Percentiles rank a stretch among this genome's conserved stretches.
Evolutionary conservation across 2,888 invertebrate species (phyloP).

Genomic region (Tillus elongatus): DNA sequence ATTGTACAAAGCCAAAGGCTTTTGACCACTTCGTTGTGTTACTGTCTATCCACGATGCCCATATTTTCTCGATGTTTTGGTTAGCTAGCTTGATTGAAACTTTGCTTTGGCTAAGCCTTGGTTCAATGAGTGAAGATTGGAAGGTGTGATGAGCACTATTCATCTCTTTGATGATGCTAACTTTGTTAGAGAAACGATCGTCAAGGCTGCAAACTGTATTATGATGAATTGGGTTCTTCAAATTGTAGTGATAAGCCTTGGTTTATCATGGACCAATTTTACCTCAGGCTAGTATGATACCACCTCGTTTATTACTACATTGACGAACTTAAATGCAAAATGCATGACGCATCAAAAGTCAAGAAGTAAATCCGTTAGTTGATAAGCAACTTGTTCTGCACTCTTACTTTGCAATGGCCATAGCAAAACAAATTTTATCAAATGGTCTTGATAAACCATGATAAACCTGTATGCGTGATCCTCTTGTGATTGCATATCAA

Average conservation of each 20-base stretch:
- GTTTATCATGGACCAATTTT: conserved; percentile 37
- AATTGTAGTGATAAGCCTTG: too few relatives aligned
- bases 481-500: conserved; percentile 28
- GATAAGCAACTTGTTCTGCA: conserved; percentile 29
- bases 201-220: too few relatives aligned
- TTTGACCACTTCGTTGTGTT: conserved; percentile 35
- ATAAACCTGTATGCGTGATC: conserved; percentile 18
- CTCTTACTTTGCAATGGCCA: conserved; percentile 26
- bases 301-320: conserved; percentile 25
- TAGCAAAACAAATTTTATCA: conserved; percentile 28
- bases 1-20: conserved; percentile 36
- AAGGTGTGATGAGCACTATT: too few relatives aligned
- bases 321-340: conserved; percentile 33
- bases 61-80: conserved; percentile 36
- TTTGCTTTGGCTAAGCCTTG: conserved; percentile 30
- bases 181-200: too few relatives aligned
- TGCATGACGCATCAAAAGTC: conserved; percentile 28
- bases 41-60: conserved; percentile 35
- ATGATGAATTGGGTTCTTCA: too few relatives aligned
- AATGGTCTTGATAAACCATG: too few relatives aligned
- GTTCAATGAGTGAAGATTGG: too few relatives aligned
- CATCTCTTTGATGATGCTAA: too few relatives aligned
- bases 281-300: conserved; percentile 27
- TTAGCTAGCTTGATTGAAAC: conserved; percentile 33
- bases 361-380: conserved; percentile 30